Evolutionary conservation across 2,797 vertebrate genomes (phyloP).

Genomic region (Syngnathus rostellatus): DNA sequence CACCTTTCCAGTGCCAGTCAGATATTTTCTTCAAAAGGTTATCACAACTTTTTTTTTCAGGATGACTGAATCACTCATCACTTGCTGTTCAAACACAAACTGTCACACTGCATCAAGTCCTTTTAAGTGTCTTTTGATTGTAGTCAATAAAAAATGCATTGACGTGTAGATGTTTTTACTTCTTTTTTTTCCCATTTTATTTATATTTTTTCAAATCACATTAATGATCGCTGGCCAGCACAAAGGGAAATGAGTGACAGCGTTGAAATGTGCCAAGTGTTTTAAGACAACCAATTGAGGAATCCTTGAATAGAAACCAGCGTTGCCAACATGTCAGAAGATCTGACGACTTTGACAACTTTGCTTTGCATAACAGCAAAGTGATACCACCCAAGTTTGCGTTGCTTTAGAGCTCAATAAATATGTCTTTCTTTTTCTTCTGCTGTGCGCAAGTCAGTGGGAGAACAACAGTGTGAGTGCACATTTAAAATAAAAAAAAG

Average conservation of each 20-base stretch:
- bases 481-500: neutral
- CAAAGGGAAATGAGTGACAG: conserved; percentile 1
- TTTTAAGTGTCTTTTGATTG: neutral
- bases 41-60: neutral
- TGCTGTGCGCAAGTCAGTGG: conserved; percentile 1
- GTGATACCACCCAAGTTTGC: conserved; percentile 10
- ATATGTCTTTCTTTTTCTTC: neutral
- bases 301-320: conserved; percentile 2
- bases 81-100: neutral
- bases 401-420: neutral
- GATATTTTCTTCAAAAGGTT: neutral
- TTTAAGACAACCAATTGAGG: neutral
- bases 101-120: neutral
- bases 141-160: neutral
- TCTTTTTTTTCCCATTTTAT: too few species aligned
- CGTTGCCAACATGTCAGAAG: neutral
- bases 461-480: neutral
- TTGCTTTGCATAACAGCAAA: conserved; percentile 3
- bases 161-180: neutral
- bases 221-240: neutral
- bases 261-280: conserved; percentile 5
- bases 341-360: conserved; percentile 11
- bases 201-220: neutral
- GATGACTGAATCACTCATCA: too few species aligned
- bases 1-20: neutral